Evolutionary conservation across 2,888 invertebrate species (phyloP).

Genomic region (Neocrepidodera transversa): DNA sequence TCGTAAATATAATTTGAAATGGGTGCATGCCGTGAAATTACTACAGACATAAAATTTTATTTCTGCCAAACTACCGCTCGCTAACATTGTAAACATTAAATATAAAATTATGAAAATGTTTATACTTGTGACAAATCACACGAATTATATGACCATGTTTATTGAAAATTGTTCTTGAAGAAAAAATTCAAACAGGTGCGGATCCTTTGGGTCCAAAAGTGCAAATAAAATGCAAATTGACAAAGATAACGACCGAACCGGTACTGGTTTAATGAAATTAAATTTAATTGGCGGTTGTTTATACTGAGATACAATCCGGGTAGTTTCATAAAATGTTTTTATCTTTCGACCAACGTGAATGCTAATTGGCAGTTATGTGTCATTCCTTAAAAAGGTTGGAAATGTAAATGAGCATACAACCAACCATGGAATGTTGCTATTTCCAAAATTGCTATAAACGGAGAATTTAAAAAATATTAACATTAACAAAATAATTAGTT

Average conservation of each 20-base stretch:
- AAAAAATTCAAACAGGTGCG: no score
- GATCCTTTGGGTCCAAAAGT: no score
- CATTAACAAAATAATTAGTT: no score
- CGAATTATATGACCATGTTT: no score
- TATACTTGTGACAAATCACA: not conserved
- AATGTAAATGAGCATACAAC: slow-evolving; percentile 16
- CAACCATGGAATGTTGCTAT: not conserved
- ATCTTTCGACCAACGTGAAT: slow-evolving; percentile 47
- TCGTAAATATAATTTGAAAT: slow-evolving; percentile 16
- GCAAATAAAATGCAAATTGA: slow-evolving; percentile 38
- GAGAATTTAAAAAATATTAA: no score
- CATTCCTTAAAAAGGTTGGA: slow-evolving; percentile 22
- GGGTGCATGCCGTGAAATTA: slow-evolving; percentile 15
- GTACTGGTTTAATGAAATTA: slow-evolving; percentile 52
- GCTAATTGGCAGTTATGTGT: slow-evolving; percentile 49
- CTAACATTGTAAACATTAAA: slow-evolving; percentile 2
- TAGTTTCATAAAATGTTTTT: slow-evolving; percentile 47
- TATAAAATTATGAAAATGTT: slow-evolving; percentile 2
- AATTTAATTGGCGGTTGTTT: slow-evolving; percentile 51
- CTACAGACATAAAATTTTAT: slow-evolving; percentile 15
- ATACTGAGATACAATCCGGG: slow-evolving; percentile 41
- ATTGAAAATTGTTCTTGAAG: no score
- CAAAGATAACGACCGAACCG: slow-evolving; percentile 39
- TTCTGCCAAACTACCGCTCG: slow-evolving; percentile 8
- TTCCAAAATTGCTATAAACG: not conserved